These are phyloP conservation scores for Hylaeus volcanicus DNA, from an alignment of 1,140 invertebrate species.

Conservation along the genomic window DNA sequence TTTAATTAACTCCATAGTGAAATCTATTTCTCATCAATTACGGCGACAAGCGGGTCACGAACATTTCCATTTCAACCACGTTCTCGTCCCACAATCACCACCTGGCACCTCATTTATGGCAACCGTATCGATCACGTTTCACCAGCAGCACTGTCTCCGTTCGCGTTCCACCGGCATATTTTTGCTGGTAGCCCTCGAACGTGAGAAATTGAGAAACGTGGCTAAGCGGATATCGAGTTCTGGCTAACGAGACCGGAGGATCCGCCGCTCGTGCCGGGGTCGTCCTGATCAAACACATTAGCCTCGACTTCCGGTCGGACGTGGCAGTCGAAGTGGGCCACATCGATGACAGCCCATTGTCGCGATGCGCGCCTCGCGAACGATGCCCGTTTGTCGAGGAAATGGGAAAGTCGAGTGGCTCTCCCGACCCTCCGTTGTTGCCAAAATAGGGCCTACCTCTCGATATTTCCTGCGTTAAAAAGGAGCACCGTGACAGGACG, in stretches of 20 bases:
- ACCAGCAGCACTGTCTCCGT: not conserved
- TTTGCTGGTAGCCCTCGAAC: conserved; percentile 10
- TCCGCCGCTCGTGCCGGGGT: conserved; percentile 31
- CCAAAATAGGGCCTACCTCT: conserved; percentile 42
- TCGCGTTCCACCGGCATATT: not conserved
- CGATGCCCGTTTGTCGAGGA: conserved; percentile 60
- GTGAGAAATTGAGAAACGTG: conserved; percentile 36
- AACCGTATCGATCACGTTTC: conserved; percentile 15
- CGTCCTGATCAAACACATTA: conserved; percentile 70
- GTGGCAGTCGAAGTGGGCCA: conserved; percentile 48
- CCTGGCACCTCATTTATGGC: not conserved
- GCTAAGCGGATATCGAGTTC: conserved; percentile 65
- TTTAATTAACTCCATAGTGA: not conserved
- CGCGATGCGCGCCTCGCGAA: conserved; percentile 36
- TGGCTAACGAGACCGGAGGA: conserved; percentile 41
- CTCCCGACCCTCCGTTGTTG: conserved; percentile 57
- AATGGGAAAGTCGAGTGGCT: conserved; percentile 67
- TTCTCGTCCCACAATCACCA: not conserved
- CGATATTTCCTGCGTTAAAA: conserved; percentile 53
- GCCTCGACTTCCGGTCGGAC: conserved; percentile 59
- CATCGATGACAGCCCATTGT: conserved; percentile 59
- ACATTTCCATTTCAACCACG: not conserved
- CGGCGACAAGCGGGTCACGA: not conserved
- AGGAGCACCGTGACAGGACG: conserved; percentile 6
- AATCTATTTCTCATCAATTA: not conserved